Percentiles rank a stretch among this genome's conserved stretches.
phyloP scores from a whole-genome alignment of 2,888 invertebrate species.

The Epirrhoe tristata region DNA sequence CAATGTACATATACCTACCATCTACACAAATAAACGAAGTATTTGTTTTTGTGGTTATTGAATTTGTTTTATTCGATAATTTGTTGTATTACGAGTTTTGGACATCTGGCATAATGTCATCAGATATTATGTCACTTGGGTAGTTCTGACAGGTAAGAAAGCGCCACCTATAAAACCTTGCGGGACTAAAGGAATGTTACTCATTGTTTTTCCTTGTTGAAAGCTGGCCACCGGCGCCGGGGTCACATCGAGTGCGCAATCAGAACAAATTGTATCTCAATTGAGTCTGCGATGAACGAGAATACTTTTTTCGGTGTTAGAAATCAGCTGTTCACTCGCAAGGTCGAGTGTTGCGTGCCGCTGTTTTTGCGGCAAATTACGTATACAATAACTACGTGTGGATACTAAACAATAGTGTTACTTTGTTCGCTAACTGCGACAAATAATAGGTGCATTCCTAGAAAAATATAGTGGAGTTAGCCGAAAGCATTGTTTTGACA shows the following conservation, averaged over 20 bases:
- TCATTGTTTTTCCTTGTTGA: slow-evolving; percentile 66
- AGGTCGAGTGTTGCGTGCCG: slow-evolving; percentile 54
- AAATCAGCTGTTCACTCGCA: slow-evolving; percentile 63
- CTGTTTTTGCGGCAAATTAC: slow-evolving; percentile 48
- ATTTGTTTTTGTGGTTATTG: neutral
- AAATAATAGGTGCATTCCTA: slow-evolving; percentile 28
- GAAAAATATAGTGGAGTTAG: slow-evolving; percentile 20
- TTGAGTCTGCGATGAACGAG: slow-evolving; percentile 37
- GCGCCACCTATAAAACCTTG: neutral
- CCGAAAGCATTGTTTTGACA: neutral
- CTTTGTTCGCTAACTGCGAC: slow-evolving; percentile 32
- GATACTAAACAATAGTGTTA: slow-evolving; percentile 42
- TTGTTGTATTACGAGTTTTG: neutral
- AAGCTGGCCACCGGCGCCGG: slow-evolving; percentile 50
- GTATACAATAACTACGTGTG: slow-evolving; percentile 49
- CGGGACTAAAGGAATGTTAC: slow-evolving; percentile 45
- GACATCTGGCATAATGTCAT: neutral
- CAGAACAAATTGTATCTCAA: slow-evolving; percentile 51
- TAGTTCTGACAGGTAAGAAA: neutral
- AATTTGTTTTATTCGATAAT: neutral
- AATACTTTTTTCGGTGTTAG: slow-evolving; percentile 53
- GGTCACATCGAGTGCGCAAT: slow-evolving; percentile 53
- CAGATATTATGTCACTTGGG: neutral
- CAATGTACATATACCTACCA: neutral
- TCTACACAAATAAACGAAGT: no score